Conservation (phyloP, 2,888 invertebrate genomes). For the Drosophila macrospina region DNA sequence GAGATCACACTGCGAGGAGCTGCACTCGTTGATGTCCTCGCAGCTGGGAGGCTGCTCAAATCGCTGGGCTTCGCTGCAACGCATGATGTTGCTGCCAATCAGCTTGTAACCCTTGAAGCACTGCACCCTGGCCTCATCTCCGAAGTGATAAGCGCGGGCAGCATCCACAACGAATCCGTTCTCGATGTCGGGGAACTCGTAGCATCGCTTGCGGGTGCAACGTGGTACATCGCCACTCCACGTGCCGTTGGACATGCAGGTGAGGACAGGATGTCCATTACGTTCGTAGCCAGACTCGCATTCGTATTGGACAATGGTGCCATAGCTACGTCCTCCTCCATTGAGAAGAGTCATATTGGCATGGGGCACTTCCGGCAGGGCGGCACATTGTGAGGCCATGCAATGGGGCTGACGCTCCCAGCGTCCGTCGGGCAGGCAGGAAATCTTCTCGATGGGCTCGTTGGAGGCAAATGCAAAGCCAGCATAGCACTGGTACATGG, state of each 20-base stretch:
- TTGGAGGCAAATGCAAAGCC: conserved; percentile 97
- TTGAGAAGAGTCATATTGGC: conserved; percentile 94
- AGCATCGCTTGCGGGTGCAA: conserved; percentile 89
- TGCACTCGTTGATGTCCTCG: conserved; percentile 96
- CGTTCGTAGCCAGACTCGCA: conserved; percentile 96
- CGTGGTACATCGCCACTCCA: conserved; percentile 97
- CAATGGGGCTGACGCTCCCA: conserved; percentile 97
- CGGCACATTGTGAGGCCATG: conserved; percentile 95
- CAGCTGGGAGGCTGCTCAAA: conserved; percentile 94
- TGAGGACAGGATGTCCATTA: conserved; percentile 94
- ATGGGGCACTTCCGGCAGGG: conserved; percentile 93
- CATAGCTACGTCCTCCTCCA: conserved; percentile 96
- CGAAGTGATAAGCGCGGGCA: conserved; percentile 91
- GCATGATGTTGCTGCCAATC: conserved; percentile 92
- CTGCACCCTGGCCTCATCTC: conserved; percentile 96
- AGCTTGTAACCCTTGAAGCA: conserved; percentile 96
- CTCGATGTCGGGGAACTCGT: conserved; percentile 91
- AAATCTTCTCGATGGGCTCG: conserved; percentile 94
- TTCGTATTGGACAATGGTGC: conserved; percentile 96
- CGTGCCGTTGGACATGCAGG: conserved; percentile 98
- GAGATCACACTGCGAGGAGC: conserved; percentile 94
- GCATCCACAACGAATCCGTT: conserved; percentile 95
- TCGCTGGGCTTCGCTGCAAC: conserved; percentile 93
- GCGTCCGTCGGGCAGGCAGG: conserved; percentile 94
- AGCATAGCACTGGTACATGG: conserved; percentile 98